Percentiles rank a stretch among this genome's conserved stretches.
Conservation (phyloP, 1,140 invertebrate genomes). For the Paraescarpia echinospica region DNA sequence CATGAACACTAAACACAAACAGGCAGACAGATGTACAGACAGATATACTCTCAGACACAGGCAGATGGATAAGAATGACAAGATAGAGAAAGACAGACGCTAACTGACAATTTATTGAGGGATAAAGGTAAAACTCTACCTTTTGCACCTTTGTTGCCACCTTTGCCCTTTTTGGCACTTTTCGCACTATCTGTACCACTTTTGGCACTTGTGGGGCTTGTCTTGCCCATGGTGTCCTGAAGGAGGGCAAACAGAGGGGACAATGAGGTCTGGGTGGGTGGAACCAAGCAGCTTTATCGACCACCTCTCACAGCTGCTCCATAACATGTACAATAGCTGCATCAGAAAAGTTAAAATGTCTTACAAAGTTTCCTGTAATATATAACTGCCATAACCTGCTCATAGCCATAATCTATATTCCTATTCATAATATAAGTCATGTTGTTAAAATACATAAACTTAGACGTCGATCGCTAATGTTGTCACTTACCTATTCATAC, state of each 20-base stretch:
- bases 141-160: neutral
- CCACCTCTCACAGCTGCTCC: no score
- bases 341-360: no score
- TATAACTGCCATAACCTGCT: no score
- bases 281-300: no score
- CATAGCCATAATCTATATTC: no score
- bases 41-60: neutral
- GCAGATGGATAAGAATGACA: neutral
- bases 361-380: no score
- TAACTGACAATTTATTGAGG: neutral
- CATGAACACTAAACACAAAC: neutral
- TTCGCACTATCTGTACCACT: neutral
- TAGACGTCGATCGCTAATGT: no score
- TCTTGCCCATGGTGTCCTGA: neutral
- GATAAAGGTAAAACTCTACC: neutral
- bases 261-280: neutral
- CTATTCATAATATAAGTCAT: no score
- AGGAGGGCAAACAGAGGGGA: neutral
- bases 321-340: no score
- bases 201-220: neutral
- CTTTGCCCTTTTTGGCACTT: neutral
- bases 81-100: neutral
- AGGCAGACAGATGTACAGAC: neutral
- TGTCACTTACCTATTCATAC: no score
- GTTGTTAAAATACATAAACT: no score